These are phyloP conservation scores for Sitta carolinensis DNA, from an alignment of 2,797 vertebrate species.

Conservation along the genomic window DNA sequence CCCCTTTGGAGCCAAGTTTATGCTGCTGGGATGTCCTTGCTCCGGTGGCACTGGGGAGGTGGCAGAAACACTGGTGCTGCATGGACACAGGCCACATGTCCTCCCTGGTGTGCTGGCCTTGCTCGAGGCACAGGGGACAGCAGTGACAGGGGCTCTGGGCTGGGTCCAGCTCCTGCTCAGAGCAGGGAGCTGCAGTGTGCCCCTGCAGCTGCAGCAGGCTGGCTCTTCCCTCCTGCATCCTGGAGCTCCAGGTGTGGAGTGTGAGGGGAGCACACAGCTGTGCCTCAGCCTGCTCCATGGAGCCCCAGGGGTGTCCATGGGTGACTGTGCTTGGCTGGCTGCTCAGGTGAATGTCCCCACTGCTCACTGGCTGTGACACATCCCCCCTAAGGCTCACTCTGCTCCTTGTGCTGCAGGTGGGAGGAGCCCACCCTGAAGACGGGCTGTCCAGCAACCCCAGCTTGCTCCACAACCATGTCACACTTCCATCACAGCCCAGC, in stretches of 20 bases:
- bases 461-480: slow-evolving; percentile 87
- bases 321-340: not conserved
- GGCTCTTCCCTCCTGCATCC: not conserved
- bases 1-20: fast-evolving
- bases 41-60: not conserved
- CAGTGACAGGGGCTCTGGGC: not conserved
- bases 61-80: not conserved
- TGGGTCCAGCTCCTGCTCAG: not conserved
- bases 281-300: fast-evolving
- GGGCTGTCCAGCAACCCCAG: slow-evolving; percentile 83
- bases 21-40: not conserved
- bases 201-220: not conserved
- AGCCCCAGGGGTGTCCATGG: fast-evolving
- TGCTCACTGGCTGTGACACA: fast-evolving
- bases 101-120: not conserved
- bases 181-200: not conserved
- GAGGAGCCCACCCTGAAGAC: slow-evolving; percentile 87
- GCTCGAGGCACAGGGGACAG: not conserved
- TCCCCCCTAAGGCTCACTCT: not conserved
- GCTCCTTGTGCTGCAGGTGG: slow-evolving; percentile 77
- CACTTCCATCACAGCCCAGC: slow-evolving; percentile 85
- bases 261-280: fast-evolving
- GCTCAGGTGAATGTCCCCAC: not conserved
- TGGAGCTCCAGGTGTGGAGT: fast-evolving
- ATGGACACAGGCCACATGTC: fast-evolving